Evolutionary conservation across 2,797 vertebrate genomes (phyloP).

Genomic region (Chloroceryle amazona): DNA sequence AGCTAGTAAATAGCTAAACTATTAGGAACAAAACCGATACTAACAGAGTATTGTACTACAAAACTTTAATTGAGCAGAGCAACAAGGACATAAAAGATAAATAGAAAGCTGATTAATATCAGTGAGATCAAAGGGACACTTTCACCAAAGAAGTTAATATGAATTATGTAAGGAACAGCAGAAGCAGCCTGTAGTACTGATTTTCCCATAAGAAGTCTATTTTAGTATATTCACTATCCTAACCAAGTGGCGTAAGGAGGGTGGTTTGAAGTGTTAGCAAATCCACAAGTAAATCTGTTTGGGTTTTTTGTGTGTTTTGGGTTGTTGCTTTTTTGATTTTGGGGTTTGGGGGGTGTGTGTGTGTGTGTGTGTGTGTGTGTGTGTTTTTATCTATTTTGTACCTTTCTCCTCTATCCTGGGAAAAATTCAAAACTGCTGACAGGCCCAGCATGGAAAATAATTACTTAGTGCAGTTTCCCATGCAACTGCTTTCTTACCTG

Average conservation of each 20-base stretch:
- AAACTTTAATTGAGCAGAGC: not conserved
- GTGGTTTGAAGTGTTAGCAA: not conserved
- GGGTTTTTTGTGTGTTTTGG: no score
- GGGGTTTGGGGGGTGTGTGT: no score
- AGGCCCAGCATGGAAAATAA: constrained; percentile 56
- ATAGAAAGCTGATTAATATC: not conserved
- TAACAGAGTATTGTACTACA: not conserved
- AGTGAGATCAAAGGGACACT: not conserved
- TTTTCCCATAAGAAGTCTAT: not conserved
- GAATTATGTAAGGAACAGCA: not conserved
- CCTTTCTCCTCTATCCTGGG: not conserved
- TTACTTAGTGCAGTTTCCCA: not conserved
- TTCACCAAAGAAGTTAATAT: not conserved
- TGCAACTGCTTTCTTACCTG: constrained; percentile 39
- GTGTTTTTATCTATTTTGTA: not conserved
- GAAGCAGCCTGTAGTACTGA: not conserved
- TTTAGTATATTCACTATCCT: not conserved
- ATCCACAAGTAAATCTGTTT: not conserved
- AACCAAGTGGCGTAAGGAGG: not conserved
- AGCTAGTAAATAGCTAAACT: not conserved
- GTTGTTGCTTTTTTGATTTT: no score
- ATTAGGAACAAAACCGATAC: not conserved
- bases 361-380: no score
- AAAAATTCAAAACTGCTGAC: constrained; percentile 62
- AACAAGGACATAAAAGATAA: not conserved